Percentiles rank a stretch among this genome's conserved stretches.
These are phyloP conservation scores for Lepidurus packardi DNA, from an alignment of 1,140 invertebrate genomes.

Conservation along the genomic window DNA sequence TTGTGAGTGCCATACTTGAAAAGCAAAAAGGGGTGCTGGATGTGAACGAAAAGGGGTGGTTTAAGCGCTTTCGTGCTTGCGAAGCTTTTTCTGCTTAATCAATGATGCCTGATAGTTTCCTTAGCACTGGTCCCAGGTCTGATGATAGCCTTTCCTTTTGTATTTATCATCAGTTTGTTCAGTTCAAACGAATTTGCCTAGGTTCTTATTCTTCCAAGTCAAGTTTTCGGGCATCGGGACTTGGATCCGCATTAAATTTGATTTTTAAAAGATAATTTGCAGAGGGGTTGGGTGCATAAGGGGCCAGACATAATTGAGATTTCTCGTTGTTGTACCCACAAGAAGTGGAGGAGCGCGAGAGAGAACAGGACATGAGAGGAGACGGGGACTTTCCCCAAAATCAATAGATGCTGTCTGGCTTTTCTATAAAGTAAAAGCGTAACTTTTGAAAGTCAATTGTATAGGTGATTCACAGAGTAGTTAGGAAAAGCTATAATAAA, in stretches of 20 bases:
- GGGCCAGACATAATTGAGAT: background rate
- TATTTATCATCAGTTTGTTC: too few species aligned
- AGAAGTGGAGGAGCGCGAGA: background rate
- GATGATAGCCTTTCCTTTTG: background rate
- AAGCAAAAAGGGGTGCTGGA: background rate
- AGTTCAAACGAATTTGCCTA: too few species aligned
- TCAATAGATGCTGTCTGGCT: background rate
- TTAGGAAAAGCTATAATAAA: background rate
- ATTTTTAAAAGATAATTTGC: background rate
- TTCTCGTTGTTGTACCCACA: background rate
- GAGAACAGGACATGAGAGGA: background rate
- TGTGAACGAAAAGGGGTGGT: background rate
- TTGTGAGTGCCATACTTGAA: background rate
- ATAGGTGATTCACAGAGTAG: background rate
- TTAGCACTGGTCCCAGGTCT: background rate
- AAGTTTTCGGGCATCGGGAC: too few species aligned
- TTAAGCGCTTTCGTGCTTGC: too few species aligned
- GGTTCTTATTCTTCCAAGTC: too few species aligned
- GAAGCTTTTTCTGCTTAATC: constrained; percentile 6
- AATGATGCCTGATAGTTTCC: background rate
- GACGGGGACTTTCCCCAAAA: background rate
- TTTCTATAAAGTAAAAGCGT: background rate
- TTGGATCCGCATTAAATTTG: too few species aligned
- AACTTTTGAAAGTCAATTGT: background rate
- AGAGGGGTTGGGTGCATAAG: background rate